phyloP scores from a whole-genome alignment of 35 echinoderm and acorn worm species.

The Ophiothrix spiculata region DNA sequence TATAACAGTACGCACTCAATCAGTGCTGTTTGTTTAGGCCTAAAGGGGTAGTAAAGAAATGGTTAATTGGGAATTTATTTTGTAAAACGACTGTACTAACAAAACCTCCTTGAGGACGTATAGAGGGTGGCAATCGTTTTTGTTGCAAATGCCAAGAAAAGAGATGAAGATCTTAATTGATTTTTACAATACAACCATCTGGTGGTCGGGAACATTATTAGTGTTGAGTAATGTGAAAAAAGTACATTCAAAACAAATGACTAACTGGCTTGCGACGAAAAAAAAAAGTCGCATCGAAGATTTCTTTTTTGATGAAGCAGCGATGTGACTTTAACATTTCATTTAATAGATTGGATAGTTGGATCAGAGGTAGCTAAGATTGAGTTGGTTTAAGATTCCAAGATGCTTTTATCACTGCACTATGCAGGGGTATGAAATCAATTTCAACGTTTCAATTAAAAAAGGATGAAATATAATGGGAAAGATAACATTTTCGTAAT shows the following conservation, averaged over 20 bases:
- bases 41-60: constrained; percentile 1
- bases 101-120: not conserved
- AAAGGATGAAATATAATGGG: too few species aligned
- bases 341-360: too few species aligned
- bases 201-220: not conserved
- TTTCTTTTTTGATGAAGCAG: too few species aligned
- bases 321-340: too few species aligned
- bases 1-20: not conserved
- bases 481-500: too few species aligned
- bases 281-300: too few species aligned
- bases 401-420: too few species aligned
- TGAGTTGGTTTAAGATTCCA: too few species aligned
- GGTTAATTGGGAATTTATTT: not conserved
- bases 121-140: not conserved
- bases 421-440: too few species aligned
- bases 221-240: constrained; percentile 1
- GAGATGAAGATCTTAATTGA: not conserved
- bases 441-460: too few species aligned
- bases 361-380: too few species aligned
- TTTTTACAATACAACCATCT: not conserved
- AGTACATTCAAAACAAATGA: not conserved
- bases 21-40: not conserved
- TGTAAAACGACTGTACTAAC: not conserved
- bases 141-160: constrained; percentile 7
- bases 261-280: too few species aligned